Conservation (phyloP, 2,797 vertebrate genomes). For the Aphelocoma californica region DNA sequence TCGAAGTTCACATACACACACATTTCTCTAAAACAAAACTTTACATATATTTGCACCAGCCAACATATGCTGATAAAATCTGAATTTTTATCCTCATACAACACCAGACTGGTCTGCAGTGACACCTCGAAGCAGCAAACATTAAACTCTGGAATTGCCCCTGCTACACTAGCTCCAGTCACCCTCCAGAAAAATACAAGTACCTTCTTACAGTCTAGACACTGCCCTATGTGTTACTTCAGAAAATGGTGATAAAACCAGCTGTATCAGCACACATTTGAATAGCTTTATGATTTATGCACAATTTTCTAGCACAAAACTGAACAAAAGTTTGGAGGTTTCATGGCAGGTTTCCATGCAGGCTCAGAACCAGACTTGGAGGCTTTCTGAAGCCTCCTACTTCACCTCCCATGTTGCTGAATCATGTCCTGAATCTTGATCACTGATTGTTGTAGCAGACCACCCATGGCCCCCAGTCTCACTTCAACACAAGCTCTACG, state of each 20-base stretch:
- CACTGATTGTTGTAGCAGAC: background rate
- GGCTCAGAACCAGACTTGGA: background rate
- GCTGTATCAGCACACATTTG: background rate
- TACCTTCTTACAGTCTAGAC: background rate
- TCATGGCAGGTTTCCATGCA: background rate
- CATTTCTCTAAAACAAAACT: background rate
- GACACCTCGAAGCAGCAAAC: background rate
- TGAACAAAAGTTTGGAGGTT: background rate
- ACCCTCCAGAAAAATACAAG: background rate
- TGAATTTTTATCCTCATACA: background rate
- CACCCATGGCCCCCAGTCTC: background rate
- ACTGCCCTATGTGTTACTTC: background rate
- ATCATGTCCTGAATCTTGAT: background rate
- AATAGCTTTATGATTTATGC: background rate
- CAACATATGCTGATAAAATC: background rate
- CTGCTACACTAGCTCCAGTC: background rate
- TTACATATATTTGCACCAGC: background rate
- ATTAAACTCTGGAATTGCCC: background rate
- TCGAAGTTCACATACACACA: slow-evolving; percentile 21
- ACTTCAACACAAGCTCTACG: background rate
- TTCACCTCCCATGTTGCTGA: background rate
- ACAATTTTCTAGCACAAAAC: background rate
- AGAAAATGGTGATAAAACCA: background rate
- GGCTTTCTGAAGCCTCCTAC: background rate
- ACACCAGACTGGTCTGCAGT: background rate